phyloP scores from a whole-genome alignment of 2,797 vertebrate genomes.

The Ctenochaetus hawaiiensis region DNA sequence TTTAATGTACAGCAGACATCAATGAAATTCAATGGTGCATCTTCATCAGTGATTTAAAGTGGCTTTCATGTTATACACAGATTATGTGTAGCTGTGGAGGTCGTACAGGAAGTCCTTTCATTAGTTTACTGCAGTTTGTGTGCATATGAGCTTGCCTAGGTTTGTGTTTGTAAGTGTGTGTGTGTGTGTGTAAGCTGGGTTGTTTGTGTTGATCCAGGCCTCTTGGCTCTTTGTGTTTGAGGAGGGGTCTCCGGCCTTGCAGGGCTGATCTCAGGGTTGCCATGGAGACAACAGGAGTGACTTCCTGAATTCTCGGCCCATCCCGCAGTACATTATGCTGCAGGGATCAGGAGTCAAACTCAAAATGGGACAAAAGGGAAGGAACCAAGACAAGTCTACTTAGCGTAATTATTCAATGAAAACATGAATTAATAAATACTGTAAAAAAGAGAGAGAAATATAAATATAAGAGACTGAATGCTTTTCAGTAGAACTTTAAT shows the following conservation, averaged over 20 bases:
- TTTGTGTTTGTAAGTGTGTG: conserved; percentile 30
- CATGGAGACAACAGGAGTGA: conserved; percentile 78
- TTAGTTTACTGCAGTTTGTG: conserved; percentile 32
- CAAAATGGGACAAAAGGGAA: conserved; percentile 29
- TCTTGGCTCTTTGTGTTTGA: conserved; percentile 81
- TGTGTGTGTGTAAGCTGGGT: conserved; percentile 28
- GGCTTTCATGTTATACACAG: conserved; percentile 3
- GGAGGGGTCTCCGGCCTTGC: conserved; percentile 82
- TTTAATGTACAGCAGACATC: neutral
- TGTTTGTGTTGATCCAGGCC: conserved; percentile 82
- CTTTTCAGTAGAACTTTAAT: neutral
- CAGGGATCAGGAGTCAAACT: conserved; percentile 41
- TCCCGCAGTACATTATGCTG: conserved; percentile 61
- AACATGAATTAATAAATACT: neutral
- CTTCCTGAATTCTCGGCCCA: conserved; percentile 82
- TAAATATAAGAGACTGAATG: neutral
- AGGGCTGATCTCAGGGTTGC: conserved; percentile 77
- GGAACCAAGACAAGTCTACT: conserved; percentile 20
- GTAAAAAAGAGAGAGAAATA: neutral
- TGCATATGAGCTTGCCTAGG: conserved; percentile 42
- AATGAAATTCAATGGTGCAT: neutral
- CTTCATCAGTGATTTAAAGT: conserved; percentile 11
- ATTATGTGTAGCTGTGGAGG: conserved; percentile 20
- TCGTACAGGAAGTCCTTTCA: conserved; percentile 59
- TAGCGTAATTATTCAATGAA: conserved; percentile 8